Percentiles rank a stretch among this genome's conserved stretches.
These are phyloP conservation scores for Dendrolimus pini DNA, from an alignment of 2,888 invertebrate genomes.

Conservation along the genomic window DNA sequence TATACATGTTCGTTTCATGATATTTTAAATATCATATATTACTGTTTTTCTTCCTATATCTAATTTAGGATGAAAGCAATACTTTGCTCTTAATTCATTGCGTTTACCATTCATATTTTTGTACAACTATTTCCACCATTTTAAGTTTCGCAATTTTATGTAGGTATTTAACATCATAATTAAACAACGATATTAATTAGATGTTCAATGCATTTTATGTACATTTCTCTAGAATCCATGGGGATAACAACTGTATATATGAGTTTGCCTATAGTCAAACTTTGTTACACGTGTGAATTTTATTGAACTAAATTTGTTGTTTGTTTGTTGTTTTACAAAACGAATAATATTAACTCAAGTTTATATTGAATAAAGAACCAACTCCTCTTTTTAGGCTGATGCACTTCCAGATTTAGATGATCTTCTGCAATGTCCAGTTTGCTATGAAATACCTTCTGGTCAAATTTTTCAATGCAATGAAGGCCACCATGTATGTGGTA, in stretches of 20 bases:
- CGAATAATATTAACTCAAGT: no score
- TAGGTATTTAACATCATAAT: neutral
- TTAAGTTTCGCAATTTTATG: slow-evolving; percentile 31
- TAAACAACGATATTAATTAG: no score
- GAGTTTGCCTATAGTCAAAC: neutral
- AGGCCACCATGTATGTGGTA: slow-evolving; percentile 75
- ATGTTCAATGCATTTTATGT: no score
- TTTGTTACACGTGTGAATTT: neutral
- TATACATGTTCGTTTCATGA: no score
- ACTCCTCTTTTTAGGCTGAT: slow-evolving; percentile 40
- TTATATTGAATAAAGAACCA: neutral
- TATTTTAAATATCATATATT: neutral
- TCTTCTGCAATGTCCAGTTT: slow-evolving; percentile 75
- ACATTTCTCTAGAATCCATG: no score
- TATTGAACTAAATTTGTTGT: no score
- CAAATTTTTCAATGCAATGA: slow-evolving; percentile 72
- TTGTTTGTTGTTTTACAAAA: no score
- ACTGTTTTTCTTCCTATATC: neutral
- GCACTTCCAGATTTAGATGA: slow-evolving; percentile 69
- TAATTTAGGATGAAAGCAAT: neutral
- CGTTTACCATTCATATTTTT: neutral
- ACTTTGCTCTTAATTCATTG: neutral
- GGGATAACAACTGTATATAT: no score
- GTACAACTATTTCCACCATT: slow-evolving; percentile 19
- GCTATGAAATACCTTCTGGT: slow-evolving; percentile 66